A percentile compares a stretch with the other conserved stretches of the same genome.
phyloP scores from a whole-genome alignment of 1,140 invertebrate genomes.

The Muscidifurax raptorellus region DNA sequence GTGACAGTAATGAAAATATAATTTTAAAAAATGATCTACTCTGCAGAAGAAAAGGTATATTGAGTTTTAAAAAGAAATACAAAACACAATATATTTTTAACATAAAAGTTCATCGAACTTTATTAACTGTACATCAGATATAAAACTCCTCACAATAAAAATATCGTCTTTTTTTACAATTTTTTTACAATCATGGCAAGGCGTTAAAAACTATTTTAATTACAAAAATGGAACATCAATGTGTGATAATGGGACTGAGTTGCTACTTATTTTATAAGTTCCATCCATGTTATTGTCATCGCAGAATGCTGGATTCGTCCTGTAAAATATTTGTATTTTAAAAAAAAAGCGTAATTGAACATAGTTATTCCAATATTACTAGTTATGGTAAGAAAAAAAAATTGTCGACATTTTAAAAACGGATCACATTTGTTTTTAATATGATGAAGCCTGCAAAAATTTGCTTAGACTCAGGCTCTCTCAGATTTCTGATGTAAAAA shows the following conservation, averaged over 20 bases:
- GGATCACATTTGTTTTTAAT: neutral
- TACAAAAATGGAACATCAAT: constrained; percentile 30
- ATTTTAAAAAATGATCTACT: no score
- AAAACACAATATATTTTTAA: neutral
- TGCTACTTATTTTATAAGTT: constrained; percentile 54
- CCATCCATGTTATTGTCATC: constrained; percentile 64
- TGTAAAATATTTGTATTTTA: constrained; percentile 62
- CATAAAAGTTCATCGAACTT: neutral
- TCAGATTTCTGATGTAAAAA: no score
- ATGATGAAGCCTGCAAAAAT: neutral
- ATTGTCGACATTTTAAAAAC: neutral
- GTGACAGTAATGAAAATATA: no score
- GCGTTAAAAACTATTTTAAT: neutral
- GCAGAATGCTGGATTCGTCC: constrained; percentile 69
- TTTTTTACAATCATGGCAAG: constrained; percentile 39
- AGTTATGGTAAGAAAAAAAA: neutral
- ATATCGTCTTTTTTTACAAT: constrained; percentile 31
- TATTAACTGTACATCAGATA: constrained; percentile 19
- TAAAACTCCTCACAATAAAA: constrained; percentile 40
- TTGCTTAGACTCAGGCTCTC: neutral
- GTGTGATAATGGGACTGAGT: neutral
- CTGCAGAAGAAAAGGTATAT: no score
- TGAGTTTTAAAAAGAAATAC: neutral
- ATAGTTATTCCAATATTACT: neutral
- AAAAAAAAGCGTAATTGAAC: neutral